These are phyloP conservation scores for Epizoanthus rinbou DNA, from an alignment of 92 coral and sea anemone species.

Conservation along the genomic window DNA sequence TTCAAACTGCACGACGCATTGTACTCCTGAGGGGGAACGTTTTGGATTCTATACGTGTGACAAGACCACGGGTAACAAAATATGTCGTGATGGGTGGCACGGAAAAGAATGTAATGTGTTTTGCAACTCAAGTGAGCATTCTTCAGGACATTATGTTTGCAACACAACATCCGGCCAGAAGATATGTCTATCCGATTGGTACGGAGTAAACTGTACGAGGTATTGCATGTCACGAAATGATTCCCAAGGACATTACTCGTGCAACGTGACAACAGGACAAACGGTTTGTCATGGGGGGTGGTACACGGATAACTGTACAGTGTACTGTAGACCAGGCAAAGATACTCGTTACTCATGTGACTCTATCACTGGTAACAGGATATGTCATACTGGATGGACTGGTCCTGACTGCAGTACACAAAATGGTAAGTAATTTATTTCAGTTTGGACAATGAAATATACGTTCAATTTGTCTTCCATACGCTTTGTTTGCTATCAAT, in stretches of 20 bases:
- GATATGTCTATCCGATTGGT: too few relatives aligned
- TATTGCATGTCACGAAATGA: too few relatives aligned
- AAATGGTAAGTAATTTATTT: background rate
- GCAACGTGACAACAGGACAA: constrained; percentile 46
- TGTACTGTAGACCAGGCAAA: constrained; percentile 60
- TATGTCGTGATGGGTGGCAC: constrained; percentile 29
- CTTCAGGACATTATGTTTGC: constrained; percentile 1
- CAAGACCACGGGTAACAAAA: too few relatives aligned
- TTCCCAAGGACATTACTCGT: constrained; percentile 35
- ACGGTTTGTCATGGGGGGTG: constrained; percentile 64
- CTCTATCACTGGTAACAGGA: constrained; percentile 52
- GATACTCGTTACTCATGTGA: constrained; percentile 55
- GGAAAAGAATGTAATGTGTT: constrained; percentile 20
- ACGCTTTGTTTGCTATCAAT: too few relatives aligned
- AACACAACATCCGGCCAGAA: too few relatives aligned
- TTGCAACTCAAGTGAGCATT: constrained; percentile 24
- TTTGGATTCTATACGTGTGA: too few relatives aligned
- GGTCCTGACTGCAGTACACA: constrained; percentile 47
- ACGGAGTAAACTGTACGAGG: too few relatives aligned
- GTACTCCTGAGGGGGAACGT: too few relatives aligned
- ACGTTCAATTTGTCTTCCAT: too few relatives aligned
- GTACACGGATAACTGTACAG: constrained; percentile 66
- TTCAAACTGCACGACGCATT: constrained; percentile 25
- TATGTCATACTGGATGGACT: constrained; percentile 61
- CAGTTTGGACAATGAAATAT: background rate